Base-by-base conservation (phyloP, 1,140 invertebrate species). In the Ceratoteleas bidentatus region DNA sequence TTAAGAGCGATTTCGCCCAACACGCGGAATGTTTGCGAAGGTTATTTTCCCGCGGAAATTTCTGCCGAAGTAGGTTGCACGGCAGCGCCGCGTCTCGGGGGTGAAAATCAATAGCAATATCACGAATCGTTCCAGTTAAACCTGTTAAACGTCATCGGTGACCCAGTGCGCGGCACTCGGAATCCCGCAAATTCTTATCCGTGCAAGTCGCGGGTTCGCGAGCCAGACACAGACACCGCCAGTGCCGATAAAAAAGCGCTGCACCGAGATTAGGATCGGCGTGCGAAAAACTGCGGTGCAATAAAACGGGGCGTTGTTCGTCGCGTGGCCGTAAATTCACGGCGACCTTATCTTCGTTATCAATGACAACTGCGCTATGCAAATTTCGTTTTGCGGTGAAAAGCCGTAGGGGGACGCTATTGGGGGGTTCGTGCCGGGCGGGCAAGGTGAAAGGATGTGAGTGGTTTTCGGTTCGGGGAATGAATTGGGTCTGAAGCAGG, bases 81-180 rank as follows among this genome's bases (percentile, higher is more conserved):
- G 61, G 79, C 77, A 78, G 43, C 81, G 79, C 65, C 16, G 61
- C 78, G 73, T 68, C 70, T 69, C 68, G 69, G 61, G 75, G 83
- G 75, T 81, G 83, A 83, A 84, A 87, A 88, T 88, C 86, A 83
- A 88, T 88, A 88, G 84, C 76, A 73, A 84, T 81, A 84, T 84
- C 75, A 81, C 83, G 78, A 81, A 84, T 81, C 68, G 70, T 61
- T 72, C 78, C 72, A 81, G 70, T 81, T 84, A 78, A 62, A 72
- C 68, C 74, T 74, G 60, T 70, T 52, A 74, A 78, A 74, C 65
- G 74, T 78, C 65, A 79, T 83, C 74, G 53, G 32, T 77, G 81
- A 79, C 75, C 81, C 38, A 78, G 11, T 73, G 73, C 64, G 10
- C 10, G 38, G 32, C n/a, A 9, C 57, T 56, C 64, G 54, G 40